Conservation (phyloP, 2,113 vertebrate genomes). For the Dasyurus viverrinus region DNA sequence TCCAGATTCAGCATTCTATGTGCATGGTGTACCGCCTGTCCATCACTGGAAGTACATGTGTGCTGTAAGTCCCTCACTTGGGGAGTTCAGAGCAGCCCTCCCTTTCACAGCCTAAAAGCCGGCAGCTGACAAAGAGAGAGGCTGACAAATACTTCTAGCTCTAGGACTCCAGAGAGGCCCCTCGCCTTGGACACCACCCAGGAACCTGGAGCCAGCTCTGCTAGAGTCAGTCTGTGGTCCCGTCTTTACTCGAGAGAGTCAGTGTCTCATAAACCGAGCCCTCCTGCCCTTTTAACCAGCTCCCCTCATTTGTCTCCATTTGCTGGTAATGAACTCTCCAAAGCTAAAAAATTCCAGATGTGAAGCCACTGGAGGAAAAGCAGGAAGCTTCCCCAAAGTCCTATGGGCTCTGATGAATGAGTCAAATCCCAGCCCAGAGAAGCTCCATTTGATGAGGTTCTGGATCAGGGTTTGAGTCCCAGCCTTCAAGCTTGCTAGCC, state of each 20-base stretch:
- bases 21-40: background rate
- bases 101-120: background rate
- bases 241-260: background rate
- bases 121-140: background rate
- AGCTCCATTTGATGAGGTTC: background rate
- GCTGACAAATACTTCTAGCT: background rate
- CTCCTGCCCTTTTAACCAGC: background rate
- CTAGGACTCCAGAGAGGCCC: background rate
- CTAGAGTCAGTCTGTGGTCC: background rate
- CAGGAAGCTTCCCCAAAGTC: background rate
- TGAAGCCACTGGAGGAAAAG: background rate
- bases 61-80: background rate
- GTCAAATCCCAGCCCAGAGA: background rate
- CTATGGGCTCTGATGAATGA: background rate
- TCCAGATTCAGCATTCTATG: background rate
- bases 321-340: background rate
- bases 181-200: background rate
- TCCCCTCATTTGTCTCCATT: background rate
- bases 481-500: background rate
- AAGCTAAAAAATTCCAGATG: slow-evolving; percentile 5
- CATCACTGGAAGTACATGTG: background rate
- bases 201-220: background rate
- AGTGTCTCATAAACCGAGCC: background rate
- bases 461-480: background rate
- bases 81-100: background rate